These are phyloP conservation scores for Ivindomyrus marchei DNA, from an alignment of 2,113 vertebrate species.

Conservation along the genomic window DNA sequence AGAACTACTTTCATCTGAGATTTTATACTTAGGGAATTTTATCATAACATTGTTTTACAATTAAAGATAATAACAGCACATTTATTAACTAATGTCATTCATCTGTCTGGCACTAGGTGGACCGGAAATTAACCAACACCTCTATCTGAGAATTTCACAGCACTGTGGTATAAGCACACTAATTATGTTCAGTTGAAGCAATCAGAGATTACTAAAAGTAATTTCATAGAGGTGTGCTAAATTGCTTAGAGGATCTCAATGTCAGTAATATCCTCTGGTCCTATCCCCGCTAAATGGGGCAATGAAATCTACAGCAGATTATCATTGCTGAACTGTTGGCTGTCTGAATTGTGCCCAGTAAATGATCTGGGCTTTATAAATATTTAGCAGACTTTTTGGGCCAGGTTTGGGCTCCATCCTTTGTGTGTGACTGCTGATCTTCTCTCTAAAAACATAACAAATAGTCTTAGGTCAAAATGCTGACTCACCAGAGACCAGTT, in stretches of 20 bases:
- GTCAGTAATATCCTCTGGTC: not conserved
- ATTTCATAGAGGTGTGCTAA: not conserved
- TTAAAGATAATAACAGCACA: not conserved
- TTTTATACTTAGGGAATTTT: not conserved
- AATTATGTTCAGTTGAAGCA: not conserved
- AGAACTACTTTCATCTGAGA: not conserved
- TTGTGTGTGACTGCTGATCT: not conserved
- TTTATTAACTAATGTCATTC: not conserved
- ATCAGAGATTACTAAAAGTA: not conserved
- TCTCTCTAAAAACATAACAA: too few relatives aligned
- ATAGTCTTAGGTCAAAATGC: not conserved
- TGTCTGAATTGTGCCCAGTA: not conserved
- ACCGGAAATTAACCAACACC: not conserved
- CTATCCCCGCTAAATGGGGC: not conserved
- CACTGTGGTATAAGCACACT: not conserved
- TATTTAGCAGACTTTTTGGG: not conserved
- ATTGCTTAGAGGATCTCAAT: not conserved
- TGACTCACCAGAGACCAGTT: not conserved
- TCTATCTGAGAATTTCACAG: not conserved
- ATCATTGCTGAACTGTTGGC: not conserved
- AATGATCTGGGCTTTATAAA: not conserved
- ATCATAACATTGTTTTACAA: not conserved
- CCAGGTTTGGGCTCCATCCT: not conserved
- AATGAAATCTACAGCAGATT: not conserved
- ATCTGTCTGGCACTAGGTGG: not conserved